These are phyloP conservation scores for Odontophorus gujanensis DNA, from an alignment of 2,113 vertebrate species.

Conservation along the genomic window DNA sequence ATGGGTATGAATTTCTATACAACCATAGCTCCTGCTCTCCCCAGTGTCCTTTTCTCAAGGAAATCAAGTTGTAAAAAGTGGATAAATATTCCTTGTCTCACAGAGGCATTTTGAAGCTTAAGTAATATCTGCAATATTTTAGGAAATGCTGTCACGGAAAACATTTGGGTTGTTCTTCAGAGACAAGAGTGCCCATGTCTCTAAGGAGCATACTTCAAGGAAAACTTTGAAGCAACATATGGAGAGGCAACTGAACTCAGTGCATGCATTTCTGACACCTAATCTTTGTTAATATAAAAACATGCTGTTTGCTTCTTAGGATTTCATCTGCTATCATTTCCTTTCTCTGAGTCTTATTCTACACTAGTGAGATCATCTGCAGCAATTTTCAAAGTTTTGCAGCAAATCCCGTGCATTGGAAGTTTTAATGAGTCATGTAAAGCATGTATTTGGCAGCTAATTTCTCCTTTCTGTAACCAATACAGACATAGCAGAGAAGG, in stretches of 20 bases:
- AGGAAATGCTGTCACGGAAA: not conserved
- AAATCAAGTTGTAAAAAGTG: not conserved
- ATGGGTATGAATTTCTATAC: not conserved
- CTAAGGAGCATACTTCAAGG: conserved; percentile 16
- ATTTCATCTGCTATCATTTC: conserved; percentile 16
- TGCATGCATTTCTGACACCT: conserved; percentile 46
- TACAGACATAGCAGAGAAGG: not conserved
- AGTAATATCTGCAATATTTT: not conserved
- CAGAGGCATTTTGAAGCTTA: conserved; percentile 13
- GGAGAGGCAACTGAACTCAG: conserved; percentile 31
- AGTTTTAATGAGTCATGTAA: not conserved
- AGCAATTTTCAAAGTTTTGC: conserved; percentile 1
- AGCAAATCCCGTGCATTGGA: not conserved
- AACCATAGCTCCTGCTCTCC: not conserved
- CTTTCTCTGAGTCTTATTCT: not conserved
- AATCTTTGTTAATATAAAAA: conserved; percentile 44
- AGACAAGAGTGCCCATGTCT: not conserved
- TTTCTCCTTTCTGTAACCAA: not conserved
- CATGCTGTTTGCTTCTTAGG: conserved; percentile 29
- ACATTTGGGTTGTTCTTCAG: not conserved
- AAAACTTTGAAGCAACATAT: conserved; percentile 38
- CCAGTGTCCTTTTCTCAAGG: not conserved
- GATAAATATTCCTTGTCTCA: conserved; percentile 1
- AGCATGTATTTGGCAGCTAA: not conserved
- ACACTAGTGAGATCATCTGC: not conserved